Conservation (phyloP, 2,113 vertebrate species). For the Pachyramphus minor region DNA sequence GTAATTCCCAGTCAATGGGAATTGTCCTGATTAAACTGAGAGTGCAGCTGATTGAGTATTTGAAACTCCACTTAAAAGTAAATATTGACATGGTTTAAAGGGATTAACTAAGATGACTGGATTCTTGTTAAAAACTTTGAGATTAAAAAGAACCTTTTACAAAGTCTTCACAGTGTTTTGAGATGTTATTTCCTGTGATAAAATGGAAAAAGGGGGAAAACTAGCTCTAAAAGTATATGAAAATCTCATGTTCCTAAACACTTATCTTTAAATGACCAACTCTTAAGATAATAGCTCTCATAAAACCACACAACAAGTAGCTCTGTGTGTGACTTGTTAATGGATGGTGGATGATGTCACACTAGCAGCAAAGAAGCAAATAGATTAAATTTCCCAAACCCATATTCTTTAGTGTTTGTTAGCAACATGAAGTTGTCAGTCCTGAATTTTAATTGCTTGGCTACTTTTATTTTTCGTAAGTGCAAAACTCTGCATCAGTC, state of each 20-base stretch:
- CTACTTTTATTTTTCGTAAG: neutral
- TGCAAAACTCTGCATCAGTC: neutral
- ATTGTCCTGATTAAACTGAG: neutral
- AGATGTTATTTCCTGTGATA: neutral
- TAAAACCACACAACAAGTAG: neutral
- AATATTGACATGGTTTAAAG: conserved; percentile 38
- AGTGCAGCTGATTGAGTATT: neutral
- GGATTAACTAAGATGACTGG: conserved; percentile 18
- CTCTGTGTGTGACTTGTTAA: neutral
- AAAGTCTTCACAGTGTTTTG: neutral
- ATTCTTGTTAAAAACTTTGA: conserved; percentile 22
- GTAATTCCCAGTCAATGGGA: neutral
- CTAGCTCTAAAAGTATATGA: neutral
- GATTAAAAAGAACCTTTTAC: neutral
- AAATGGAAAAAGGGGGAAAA: neutral
- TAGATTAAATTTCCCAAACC: neutral
- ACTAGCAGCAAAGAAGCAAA: neutral
- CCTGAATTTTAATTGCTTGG: neutral
- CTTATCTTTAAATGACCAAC: neutral
- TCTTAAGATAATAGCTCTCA: neutral
- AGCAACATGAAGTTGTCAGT: neutral
- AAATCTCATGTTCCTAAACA: conserved; percentile 15
- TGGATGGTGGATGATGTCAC: neutral
- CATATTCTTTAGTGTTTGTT: neutral
- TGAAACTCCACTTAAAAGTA: conserved; percentile 19